phyloP scores from a whole-genome alignment of 2,888 invertebrate species.

The Xanthia togata region DNA sequence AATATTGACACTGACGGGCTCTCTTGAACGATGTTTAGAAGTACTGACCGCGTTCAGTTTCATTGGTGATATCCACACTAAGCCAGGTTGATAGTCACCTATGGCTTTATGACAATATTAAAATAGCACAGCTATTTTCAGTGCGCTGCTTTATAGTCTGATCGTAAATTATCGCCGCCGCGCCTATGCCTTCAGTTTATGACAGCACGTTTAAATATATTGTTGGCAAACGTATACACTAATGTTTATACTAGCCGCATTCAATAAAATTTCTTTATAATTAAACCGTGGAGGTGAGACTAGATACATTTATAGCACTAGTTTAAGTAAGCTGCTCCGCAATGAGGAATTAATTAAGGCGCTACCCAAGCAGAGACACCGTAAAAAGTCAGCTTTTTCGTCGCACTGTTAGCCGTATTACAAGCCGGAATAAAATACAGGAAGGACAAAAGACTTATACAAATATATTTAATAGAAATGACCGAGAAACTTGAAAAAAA shows the following conservation, averaged over 20 bases:
- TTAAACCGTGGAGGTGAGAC: conserved; percentile 21
- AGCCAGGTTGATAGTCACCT: conserved; percentile 49
- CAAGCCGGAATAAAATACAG: too few species aligned
- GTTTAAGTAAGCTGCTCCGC: conserved; percentile 36
- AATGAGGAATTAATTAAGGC: conserved; percentile 52
- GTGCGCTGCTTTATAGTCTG: conserved; percentile 68
- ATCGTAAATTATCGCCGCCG: conserved; percentile 75
- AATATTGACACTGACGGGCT: neutral
- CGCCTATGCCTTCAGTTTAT: conserved; percentile 71
- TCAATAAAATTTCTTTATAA: conserved; percentile 40
- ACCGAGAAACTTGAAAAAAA: too few species aligned
- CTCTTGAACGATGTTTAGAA: neutral
- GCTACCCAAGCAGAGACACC: too few species aligned
- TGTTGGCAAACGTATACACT: conserved; percentile 62
- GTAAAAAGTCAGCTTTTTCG: too few species aligned
- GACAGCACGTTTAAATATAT: conserved; percentile 68
- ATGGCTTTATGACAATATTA: conserved; percentile 73
- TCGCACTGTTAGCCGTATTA: too few species aligned
- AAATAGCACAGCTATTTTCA: conserved; percentile 74
- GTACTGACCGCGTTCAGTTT: neutral
- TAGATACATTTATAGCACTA: conserved; percentile 33
- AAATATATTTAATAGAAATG: too few species aligned
- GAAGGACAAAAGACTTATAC: too few species aligned
- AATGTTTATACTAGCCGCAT: conserved; percentile 38
- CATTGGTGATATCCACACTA: too few species aligned